These are phyloP conservation scores for Hiodon alosoides DNA, from an alignment of 2,113 vertebrate genomes.

Conservation along the genomic window DNA sequence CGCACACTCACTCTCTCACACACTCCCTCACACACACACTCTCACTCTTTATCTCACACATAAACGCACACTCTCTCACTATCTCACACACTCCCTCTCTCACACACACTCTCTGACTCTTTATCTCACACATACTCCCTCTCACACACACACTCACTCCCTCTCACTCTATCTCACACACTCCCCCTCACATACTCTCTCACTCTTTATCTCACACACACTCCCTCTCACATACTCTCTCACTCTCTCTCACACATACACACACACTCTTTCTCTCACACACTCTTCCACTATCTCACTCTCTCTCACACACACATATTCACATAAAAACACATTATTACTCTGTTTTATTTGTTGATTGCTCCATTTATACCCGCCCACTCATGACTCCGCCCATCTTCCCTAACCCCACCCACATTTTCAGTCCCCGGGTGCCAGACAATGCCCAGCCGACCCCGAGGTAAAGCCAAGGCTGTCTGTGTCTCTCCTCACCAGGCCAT, in stretches of 20 bases:
- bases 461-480: conserved; percentile 89
- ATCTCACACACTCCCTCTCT: too few relatives aligned
- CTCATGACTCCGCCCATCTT: conserved; percentile 22
- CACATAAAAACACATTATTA: conserved; percentile 4
- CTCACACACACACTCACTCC: too few relatives aligned
- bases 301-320: too few relatives aligned
- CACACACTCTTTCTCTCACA: conserved; percentile 17
- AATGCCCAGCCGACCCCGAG: conserved; percentile 98
- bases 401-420: conserved; percentile 28
- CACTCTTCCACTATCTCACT: too few relatives aligned
- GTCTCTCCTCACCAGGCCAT: conserved; percentile 67
- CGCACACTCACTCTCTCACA: too few relatives aligned
- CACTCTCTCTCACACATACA: conserved; percentile 50
- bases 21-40: conserved; percentile 46
- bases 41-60: conserved; percentile 42
- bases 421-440: conserved; percentile 94
- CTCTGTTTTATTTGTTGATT: conserved; percentile 40
- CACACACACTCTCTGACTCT: too few relatives aligned
- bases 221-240: conserved; percentile 47
- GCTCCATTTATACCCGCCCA: conserved; percentile 22
- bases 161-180: too few relatives aligned
- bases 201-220: too few relatives aligned
- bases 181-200: too few relatives aligned
- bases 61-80: conserved; percentile 43
- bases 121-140: too few relatives aligned